Percentiles rank a stretch among this genome's conserved stretches.
phyloP scores from a whole-genome alignment of 1,140 invertebrate species.

The Bilobella aurantiaca region DNA sequence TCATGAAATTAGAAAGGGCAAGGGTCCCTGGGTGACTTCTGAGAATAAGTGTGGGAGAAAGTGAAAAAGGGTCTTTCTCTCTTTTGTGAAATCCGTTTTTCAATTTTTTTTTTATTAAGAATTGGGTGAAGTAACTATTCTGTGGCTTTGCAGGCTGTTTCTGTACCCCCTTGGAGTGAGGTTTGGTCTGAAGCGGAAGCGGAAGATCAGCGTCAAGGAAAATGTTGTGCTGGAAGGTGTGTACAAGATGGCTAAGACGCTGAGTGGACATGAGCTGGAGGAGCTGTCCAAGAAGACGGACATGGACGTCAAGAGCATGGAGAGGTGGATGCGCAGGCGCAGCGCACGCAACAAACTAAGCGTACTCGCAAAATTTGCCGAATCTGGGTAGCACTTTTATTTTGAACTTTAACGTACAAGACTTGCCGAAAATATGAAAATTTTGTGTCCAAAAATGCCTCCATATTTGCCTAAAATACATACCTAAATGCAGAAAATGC shows the following conservation, averaged over 20 bases:
- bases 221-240: slow-evolving; percentile 63
- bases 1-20: too few relatives aligned
- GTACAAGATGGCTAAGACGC: slow-evolving; percentile 56
- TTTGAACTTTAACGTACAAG: neutral
- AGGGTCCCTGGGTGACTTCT: too few relatives aligned
- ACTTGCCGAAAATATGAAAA: too few relatives aligned
- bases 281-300: slow-evolving; percentile 74
- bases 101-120: neutral
- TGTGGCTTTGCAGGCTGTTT: slow-evolving; percentile 39
- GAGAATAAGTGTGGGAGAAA: too few relatives aligned
- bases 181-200: slow-evolving; percentile 59
- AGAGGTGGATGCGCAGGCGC: slow-evolving; percentile 76
- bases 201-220: slow-evolving; percentile 33
- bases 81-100: neutral
- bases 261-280: slow-evolving; percentile 63
- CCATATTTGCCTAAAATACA: too few relatives aligned
- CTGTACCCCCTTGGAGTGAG: slow-evolving; percentile 63
- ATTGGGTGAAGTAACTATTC: too few relatives aligned
- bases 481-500: too few relatives aligned
- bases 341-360: slow-evolving; percentile 73
- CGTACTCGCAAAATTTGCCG: slow-evolving; percentile 78
- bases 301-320: slow-evolving; percentile 71
- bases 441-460: too few relatives aligned
- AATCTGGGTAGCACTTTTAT: slow-evolving; percentile 52
- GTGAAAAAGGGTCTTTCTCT: neutral